Evolutionary conservation across 1,140 invertebrate species (phyloP).

Genomic region (Oncopeltus fasciatus): DNA sequence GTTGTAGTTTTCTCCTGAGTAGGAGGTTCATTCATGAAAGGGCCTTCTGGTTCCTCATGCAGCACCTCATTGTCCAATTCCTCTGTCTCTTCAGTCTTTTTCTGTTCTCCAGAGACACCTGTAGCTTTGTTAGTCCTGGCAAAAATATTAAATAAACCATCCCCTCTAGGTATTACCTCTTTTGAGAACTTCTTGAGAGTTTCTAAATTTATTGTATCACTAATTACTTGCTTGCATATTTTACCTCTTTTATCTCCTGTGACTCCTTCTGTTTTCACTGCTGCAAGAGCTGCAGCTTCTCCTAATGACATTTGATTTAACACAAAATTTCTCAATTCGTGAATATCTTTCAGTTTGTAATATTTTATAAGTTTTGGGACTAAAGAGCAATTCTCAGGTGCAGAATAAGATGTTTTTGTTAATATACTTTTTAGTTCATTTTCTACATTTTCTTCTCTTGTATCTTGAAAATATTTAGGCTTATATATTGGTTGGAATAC

Average conservation of each 20-base stretch:
- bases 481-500: no score
- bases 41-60: background rate
- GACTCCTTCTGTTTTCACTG: background rate
- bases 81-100: no score
- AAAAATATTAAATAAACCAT: no score
- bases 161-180: no score
- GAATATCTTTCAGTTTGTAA: background rate
- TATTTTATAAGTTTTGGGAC: background rate
- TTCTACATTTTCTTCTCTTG: no score
- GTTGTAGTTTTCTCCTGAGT: background rate
- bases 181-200: background rate
- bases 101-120: background rate
- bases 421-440: background rate
- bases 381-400: background rate
- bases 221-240: background rate
- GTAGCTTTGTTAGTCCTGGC: background rate
- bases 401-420: background rate
- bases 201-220: background rate
- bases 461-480: no score
- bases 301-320: background rate
- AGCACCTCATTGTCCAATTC: background rate
- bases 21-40: background rate
- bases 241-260: background rate
- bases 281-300: background rate
- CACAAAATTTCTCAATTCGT: background rate